Evolutionary conservation across 2,113 vertebrate species (phyloP), one percentile per base, ranked within the genome.

Genomic region (Brachirus orientalis): DNA sequence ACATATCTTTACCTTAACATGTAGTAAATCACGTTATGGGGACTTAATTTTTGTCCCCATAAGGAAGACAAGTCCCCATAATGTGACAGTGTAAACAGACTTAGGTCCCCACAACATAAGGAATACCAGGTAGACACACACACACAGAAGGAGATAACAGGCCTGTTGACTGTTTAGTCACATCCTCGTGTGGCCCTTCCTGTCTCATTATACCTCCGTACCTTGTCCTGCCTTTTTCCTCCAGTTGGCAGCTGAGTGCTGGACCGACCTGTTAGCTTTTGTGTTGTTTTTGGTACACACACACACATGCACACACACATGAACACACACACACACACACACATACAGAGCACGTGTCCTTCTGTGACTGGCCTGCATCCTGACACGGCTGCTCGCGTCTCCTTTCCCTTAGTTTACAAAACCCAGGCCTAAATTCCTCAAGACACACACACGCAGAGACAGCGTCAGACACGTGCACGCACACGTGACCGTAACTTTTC

Each of bases 191-290:
- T 64, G 33, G 68, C 45, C 77, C 63, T 72, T 83, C 68, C 61
- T 82, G 74, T 47, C 63, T 85, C 71, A 85, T 84, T 86, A n/a
- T n/a, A 83, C 54, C 75, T 80, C 65, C 69, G 77, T 84, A 81
- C 76, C 78, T 76, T 73, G 52, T 79, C 72, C 69, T 78, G 69
- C 73, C 43, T 69, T 75, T 76, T 54, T 79, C n/a, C 60, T 40
- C 50, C 33, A 38, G 17, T 69, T 88, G 86, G 69, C 79, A 89
- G 83, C 33, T 77, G 79, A 86, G 68, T 64, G 56, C 63, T 75
- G 55, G 83, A 79, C 85, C 81, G 86, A 85, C 77, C 79, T 70
- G 73, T 63, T 74, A 70, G 75, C 72, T 58, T 83, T 83, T 84
- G 79, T 77, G 70, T 63, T 40, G 43, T 28, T 33, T 63, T 43